Percentiles rank a stretch among this genome's conserved stretches.
Evolutionary conservation across 2,797 vertebrate genomes (phyloP).

Genomic region (Scolopax bukidnonensis): DNA sequence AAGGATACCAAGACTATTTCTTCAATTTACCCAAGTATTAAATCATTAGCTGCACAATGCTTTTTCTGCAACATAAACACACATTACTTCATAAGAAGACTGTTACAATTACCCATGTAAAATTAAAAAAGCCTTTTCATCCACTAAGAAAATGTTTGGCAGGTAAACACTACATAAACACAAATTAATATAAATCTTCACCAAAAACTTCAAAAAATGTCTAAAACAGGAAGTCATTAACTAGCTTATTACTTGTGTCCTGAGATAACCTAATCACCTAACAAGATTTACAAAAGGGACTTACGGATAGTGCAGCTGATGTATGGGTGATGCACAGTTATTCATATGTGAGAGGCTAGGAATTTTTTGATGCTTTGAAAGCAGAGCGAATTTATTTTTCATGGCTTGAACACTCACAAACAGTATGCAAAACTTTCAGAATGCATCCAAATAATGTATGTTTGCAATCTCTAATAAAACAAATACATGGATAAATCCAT

Average conservation of each 20-base stretch:
- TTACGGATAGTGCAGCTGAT: not conserved
- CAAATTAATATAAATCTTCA: not conserved
- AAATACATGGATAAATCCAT: not conserved
- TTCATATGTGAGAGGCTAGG: not conserved
- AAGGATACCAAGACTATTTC: not conserved
- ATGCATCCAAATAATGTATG: not conserved
- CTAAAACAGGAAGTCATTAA: constrained; percentile 35
- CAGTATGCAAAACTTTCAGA: not conserved
- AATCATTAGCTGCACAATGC: not conserved
- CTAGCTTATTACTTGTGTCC: constrained; percentile 11
- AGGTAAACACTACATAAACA: not conserved
- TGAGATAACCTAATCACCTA: constrained; percentile 36
- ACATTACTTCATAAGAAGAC: not conserved
- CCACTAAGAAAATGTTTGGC: not conserved
- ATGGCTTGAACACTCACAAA: not conserved
- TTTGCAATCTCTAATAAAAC: not conserved
- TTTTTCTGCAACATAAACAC: not conserved
- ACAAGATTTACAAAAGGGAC: constrained; percentile 34
- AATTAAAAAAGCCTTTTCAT: not conserved
- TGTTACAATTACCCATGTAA: not conserved
- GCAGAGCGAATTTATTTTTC: not conserved
- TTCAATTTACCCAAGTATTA: not conserved
- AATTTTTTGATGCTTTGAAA: not conserved
- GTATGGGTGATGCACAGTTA: not conserved
- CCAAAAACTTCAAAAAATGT: not conserved